Conservation (phyloP, 2,113 vertebrate genomes). For the Megaleporinus macrocephalus region DNA sequence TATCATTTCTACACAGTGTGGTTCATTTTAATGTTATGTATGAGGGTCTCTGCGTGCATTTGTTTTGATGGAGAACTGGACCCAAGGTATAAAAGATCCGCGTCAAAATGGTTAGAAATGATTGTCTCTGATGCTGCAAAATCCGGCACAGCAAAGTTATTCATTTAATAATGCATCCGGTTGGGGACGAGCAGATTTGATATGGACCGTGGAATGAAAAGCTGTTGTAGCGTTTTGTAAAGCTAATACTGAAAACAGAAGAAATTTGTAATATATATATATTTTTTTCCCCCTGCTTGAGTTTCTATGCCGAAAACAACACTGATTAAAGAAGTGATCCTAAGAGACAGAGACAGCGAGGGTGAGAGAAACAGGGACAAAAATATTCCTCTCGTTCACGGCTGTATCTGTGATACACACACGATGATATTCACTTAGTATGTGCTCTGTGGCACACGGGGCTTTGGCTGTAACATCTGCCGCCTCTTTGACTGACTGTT, state of each 20-base stretch:
- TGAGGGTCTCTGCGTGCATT: not conserved
- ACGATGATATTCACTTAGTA: not conserved
- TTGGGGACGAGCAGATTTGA: not conserved
- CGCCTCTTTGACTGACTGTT: not conserved
- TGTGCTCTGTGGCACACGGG: not conserved
- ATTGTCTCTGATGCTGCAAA: not conserved
- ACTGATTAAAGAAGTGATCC: not conserved
- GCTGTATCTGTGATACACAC: not conserved
- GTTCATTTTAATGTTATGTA: not conserved
- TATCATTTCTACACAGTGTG: not conserved
- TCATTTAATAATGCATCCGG: not conserved
- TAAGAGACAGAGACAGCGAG: not conserved
- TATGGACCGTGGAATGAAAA: not conserved
- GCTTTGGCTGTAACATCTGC: not conserved
- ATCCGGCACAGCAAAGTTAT: not conserved
- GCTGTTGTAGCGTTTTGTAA: not conserved
- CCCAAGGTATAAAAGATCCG: constrained; percentile 8
- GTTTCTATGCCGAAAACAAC: not conserved
- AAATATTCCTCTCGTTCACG: not conserved
- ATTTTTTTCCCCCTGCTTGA: not conserved
- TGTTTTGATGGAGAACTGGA: not conserved
- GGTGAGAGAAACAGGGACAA: not conserved
- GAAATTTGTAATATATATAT: not conserved
- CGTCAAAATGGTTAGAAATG: not conserved
- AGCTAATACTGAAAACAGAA: not conserved